Percentiles rank a stretch among this genome's conserved stretches.
These are phyloP conservation scores for Myanophis thanlyinensis DNA, from an alignment of 2,113 vertebrate species.

Conservation along the genomic window DNA sequence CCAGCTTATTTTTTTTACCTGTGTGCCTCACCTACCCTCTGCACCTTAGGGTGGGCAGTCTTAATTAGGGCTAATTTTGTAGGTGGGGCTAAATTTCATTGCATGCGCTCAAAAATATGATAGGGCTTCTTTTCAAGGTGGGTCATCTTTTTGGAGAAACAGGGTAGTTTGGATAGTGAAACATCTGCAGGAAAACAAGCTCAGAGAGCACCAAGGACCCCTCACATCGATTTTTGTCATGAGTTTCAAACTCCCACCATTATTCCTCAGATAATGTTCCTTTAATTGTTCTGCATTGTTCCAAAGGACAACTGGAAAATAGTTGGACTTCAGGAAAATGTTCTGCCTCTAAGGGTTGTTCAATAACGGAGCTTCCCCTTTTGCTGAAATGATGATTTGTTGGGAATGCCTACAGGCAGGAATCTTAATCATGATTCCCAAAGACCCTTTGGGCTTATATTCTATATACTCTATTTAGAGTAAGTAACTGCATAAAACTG, in stretches of 20 bases:
- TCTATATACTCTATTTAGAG: neutral
- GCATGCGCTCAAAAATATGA: too few species aligned
- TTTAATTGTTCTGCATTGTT: neutral
- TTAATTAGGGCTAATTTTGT: too few species aligned
- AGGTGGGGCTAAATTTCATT: too few species aligned
- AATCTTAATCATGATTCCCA: neutral
- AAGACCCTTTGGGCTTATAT: neutral
- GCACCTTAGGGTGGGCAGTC: too few species aligned
- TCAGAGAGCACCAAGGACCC: neutral
- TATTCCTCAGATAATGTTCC: neutral
- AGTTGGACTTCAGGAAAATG: rapidly evolving
- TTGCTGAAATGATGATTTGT: neutral
- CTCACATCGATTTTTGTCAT: rapidly evolving
- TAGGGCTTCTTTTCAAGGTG: too few species aligned
- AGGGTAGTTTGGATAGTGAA: neutral
- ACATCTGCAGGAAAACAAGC: neutral
- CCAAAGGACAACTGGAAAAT: neutral
- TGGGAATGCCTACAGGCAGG: neutral
- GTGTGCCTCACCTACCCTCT: too few species aligned
- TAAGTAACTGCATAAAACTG: neutral
- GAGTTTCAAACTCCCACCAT: neutral
- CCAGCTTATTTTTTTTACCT: too few species aligned
- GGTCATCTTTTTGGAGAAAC: too few species aligned
- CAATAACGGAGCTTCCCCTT: neutral
- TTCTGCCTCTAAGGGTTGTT: neutral